Conservation (phyloP, 2,888 invertebrate genomes). For the Lucinisca nassula region DNA sequence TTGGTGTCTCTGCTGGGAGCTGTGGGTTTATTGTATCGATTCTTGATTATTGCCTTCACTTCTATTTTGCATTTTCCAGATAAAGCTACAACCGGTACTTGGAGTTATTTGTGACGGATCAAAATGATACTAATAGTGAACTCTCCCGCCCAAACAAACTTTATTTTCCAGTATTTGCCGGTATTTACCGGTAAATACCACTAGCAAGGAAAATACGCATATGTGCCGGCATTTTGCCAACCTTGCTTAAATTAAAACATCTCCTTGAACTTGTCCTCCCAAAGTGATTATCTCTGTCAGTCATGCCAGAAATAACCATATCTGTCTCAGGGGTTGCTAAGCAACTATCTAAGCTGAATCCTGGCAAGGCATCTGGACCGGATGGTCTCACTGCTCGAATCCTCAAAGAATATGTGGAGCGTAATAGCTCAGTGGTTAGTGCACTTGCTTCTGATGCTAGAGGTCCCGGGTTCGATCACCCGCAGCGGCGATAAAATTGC, state of each 20-base stretch:
- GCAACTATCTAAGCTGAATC: background rate
- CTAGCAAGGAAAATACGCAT: no score
- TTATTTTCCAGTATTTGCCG: background rate
- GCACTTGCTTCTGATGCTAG: no score
- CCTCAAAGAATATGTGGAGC: no score
- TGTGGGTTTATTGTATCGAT: no score
- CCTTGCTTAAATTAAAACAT: background rate
- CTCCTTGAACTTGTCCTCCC: background rate
- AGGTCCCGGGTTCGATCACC: no score
- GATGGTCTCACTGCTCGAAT: background rate
- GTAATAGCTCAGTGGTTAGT: no score
- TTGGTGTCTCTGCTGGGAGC: no score
- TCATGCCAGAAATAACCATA: background rate
- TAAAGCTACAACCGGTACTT: background rate
- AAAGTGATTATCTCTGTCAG: background rate
- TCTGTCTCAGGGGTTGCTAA: background rate
- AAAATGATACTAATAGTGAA: background rate
- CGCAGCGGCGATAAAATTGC: no score
- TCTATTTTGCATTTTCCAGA: no score
- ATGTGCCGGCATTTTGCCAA: no score
- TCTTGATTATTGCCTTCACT: no score
- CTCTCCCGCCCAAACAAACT: background rate
- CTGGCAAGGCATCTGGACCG: background rate
- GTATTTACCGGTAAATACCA: background rate
- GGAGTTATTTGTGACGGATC: background rate